phyloP scores from a whole-genome alignment of 2,113 vertebrate species.

The Carettochelys insculpta region DNA sequence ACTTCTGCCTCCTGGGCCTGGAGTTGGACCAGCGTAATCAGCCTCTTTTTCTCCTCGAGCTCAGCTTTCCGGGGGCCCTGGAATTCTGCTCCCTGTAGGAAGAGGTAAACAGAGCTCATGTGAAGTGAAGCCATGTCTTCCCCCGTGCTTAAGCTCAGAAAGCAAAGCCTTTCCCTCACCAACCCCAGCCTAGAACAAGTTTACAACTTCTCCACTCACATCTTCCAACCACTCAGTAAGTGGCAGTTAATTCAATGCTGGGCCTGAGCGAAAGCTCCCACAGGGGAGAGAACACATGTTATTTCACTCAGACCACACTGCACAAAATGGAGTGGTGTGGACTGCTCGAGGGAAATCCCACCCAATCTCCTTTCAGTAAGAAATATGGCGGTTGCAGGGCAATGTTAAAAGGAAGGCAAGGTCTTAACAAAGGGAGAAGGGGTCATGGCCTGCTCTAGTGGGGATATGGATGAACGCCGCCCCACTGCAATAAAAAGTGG shows the following conservation, averaged over 20 bases:
- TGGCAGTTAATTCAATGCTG: neutral
- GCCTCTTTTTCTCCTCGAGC: conserved; percentile 62
- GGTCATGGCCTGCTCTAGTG: neutral
- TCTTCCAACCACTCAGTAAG: neutral
- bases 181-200: neutral
- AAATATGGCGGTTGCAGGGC: neutral
- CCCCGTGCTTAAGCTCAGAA: neutral
- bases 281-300: neutral
- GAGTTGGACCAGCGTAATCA: conserved; percentile 73
- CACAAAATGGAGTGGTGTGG: neutral
- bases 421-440: neutral
- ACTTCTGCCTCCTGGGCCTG: conserved; percentile 58
- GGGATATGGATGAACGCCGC: neutral
- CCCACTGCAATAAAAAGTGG: neutral
- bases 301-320: neutral
- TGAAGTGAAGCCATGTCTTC: neutral
- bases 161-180: neutral
- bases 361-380: neutral
- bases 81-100: conserved; percentile 79
- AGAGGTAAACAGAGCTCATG: neutral
- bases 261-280: neutral
- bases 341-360: neutral
- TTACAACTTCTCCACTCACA: neutral
- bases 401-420: neutral
- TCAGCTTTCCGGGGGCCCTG: conserved; percentile 66